Evolutionary conservation across 2,113 vertebrate genomes (phyloP).

Genomic region (Garra rufa): DNA sequence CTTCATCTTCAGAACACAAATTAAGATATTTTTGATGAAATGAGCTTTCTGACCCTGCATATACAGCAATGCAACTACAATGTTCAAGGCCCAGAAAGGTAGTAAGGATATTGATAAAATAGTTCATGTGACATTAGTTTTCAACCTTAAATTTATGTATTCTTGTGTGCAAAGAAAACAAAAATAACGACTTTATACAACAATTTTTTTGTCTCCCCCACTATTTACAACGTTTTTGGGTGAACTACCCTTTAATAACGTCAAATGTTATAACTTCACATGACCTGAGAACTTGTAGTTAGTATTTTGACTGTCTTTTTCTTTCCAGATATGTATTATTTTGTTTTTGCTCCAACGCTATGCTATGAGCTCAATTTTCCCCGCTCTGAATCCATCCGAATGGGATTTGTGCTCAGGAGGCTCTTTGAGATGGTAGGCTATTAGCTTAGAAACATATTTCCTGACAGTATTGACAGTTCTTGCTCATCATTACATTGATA

Average conservation of each 20-base stretch:
- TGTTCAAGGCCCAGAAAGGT: too few relatives aligned
- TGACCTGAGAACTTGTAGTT: not conserved
- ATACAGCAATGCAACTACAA: too few relatives aligned
- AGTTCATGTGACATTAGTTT: too few relatives aligned
- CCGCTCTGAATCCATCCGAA: conserved; percentile 83
- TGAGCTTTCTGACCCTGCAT: too few relatives aligned
- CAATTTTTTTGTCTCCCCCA: too few relatives aligned
- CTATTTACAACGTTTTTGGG: too few relatives aligned
- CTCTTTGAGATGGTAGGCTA: conserved; percentile 87
- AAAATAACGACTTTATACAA: too few relatives aligned
- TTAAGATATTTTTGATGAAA: too few relatives aligned
- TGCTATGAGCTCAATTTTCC: conserved; percentile 94
- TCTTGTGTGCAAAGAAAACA: too few relatives aligned
- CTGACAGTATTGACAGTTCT: not conserved
- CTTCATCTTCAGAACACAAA: too few relatives aligned
- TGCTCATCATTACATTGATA: not conserved
- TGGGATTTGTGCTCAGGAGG: conserved; percentile 85
- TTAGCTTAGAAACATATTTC: conserved; percentile 18
- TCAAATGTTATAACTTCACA: not conserved
- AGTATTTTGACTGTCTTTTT: conserved; percentile 17
- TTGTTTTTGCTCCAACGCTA: conserved; percentile 85
- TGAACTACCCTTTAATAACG: not conserved
- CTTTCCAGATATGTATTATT: conserved; percentile 86
- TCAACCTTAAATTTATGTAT: too few relatives aligned
- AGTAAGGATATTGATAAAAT: too few relatives aligned